Base-by-base conservation (phyloP, 2,888 invertebrate species). In the Parelbella ahira region DNA sequence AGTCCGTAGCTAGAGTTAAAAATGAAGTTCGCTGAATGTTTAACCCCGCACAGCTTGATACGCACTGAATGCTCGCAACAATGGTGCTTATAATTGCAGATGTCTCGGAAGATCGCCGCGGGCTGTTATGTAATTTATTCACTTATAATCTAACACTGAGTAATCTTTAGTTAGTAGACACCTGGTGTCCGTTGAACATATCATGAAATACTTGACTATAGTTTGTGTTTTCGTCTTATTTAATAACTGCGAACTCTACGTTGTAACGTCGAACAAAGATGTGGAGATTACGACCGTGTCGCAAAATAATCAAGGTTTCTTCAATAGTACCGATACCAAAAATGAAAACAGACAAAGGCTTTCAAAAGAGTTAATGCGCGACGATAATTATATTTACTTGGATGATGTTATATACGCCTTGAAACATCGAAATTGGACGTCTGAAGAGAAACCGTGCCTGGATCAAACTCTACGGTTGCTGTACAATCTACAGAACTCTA, bases 401-500 rank as follows among this genome's bases (percentile, higher is more conserved):
- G 86, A 84, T 12, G 82, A 86, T 56, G 81, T 87, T 21, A 44
- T 83, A 44, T 77, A 64, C 49, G 58, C 70, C 1, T 52, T 87
- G 44, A 74, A 67, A 33, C 70, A 60, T 49, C 78, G 75, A 39
- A 68, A 78, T 45, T 87, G 84, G 86, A 72, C 64, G 1, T 48
- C 42, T 0, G 71, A 70, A 1, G 83, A 86, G 32, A 50, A 67
- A 5, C 68, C 70, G 0, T 87, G 87, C 39, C 50, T 83, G 45
- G 60, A 76, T 15, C 66, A 76, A 18, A 82, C 83, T 1, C 50
- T 77, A 13, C 47, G 53, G n/a, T 48, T 84, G 57, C 58, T 87
- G 5, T 55, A 63, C 2, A 67, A 67, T 29, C 60, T 90, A 50
- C 80, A 84, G 52, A 90, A 90, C 54, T 84, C 88, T 44, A 89